Percentiles rank a stretch among this genome's conserved stretches.
Evolutionary conservation across 2,888 invertebrate genomes (phyloP).

Genomic region (Orchestes rusci): DNA sequence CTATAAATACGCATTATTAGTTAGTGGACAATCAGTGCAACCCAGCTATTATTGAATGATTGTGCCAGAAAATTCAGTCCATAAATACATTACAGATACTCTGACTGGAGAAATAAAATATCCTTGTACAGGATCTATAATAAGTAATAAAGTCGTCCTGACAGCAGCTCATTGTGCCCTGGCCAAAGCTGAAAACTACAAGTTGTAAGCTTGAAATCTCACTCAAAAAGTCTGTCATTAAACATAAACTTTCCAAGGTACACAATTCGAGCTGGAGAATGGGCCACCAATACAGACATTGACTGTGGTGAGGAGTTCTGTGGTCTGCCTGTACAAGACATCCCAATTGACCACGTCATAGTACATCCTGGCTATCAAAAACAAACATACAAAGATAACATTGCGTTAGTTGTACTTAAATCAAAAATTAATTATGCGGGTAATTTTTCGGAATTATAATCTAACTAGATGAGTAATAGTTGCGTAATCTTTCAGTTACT

Average conservation of each 20-base stretch:
- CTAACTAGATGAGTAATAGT: conserved; percentile 10
- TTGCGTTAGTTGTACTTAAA: conserved; percentile 65
- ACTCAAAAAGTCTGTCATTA: background rate
- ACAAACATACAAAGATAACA: conserved; percentile 54
- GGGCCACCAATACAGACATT: conserved; percentile 61
- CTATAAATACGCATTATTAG: too few species aligned
- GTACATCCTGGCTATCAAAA: conserved; percentile 70
- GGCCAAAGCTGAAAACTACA: conserved; percentile 67
- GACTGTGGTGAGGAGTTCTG: conserved; percentile 72
- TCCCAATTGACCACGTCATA: conserved; percentile 66
- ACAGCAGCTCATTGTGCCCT: conserved; percentile 76
- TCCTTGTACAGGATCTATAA: conserved; percentile 70
- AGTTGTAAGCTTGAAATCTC: conserved; percentile 61
- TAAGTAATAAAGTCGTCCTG: conserved; percentile 53
- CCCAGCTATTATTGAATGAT: too few species aligned
- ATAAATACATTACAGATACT: conserved; percentile 48
- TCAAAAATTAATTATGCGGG: conserved; percentile 61
- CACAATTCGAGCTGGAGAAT: conserved; percentile 68
- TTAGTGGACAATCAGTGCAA: too few species aligned
- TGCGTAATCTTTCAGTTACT: conserved; percentile 59
- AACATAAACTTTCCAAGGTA: conserved; percentile 47
- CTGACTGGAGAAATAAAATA: conserved; percentile 62
- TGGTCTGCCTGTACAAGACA: conserved; percentile 61
- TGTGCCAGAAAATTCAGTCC: too few species aligned
- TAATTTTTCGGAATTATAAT: too few species aligned